Percentiles rank a stretch among this genome's conserved stretches.
Conservation (phyloP, 2,113 vertebrate species). For the Apteryx mantelli region DNA sequence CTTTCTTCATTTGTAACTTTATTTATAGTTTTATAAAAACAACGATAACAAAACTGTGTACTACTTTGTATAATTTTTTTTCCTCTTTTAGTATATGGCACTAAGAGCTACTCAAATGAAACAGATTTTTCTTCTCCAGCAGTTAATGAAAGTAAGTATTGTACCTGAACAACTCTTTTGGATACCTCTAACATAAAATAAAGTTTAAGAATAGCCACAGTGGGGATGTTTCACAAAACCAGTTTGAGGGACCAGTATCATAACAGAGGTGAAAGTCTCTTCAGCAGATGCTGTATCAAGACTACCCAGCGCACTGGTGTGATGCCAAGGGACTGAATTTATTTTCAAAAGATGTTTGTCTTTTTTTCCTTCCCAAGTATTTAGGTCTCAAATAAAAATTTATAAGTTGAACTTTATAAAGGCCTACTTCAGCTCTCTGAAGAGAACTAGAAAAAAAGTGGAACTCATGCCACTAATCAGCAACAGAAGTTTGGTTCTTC, state of each 20-base stretch:
- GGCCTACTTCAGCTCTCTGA: background rate
- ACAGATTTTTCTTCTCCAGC: background rate
- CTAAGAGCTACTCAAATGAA: background rate
- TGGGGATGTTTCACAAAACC: background rate
- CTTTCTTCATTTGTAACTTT: background rate
- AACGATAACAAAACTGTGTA: background rate
- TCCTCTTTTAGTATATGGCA: background rate
- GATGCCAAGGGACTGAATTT: background rate
- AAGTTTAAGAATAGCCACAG: background rate
- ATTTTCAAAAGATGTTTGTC: background rate
- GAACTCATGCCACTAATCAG: background rate
- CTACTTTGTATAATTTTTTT: fast-evolving
- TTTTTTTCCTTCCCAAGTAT: background rate
- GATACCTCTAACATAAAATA: background rate
- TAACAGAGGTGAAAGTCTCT: background rate
- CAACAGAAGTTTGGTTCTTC: background rate
- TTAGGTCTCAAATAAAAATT: background rate
- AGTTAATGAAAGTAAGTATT: background rate
- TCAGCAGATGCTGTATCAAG: background rate
- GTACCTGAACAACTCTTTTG: background rate
- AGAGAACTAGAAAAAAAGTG: background rate
- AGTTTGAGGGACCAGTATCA: background rate
- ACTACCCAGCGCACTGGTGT: background rate
- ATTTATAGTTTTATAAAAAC: background rate
- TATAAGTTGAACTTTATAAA: background rate